phyloP scores from a whole-genome alignment of 2,888 invertebrate genomes.

The Ditula angustiorana region DNA sequence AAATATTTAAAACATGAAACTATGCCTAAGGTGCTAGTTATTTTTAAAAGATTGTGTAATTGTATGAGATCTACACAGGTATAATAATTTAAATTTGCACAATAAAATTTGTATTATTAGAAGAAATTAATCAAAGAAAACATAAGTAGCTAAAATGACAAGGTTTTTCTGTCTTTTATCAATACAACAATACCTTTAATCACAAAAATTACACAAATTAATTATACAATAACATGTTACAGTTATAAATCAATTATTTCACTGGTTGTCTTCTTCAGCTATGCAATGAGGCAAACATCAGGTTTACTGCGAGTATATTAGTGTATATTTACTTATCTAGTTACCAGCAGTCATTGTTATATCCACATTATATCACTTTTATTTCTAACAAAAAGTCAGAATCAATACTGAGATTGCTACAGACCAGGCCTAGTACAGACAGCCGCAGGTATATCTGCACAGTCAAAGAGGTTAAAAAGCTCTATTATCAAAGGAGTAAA shows the following conservation, averaged over 20 bases:
- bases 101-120: conserved; percentile 35
- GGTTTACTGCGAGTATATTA: neutral
- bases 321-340: conserved; percentile 16
- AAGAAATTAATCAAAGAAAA: neutral
- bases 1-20: conserved; percentile 23
- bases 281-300: neutral
- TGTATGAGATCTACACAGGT: conserved; percentile 61
- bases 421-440: no score
- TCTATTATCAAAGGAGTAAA: no score
- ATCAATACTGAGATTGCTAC: conserved; percentile 6
- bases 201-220: neutral
- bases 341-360: conserved; percentile 13
- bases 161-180: neutral
- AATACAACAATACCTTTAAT: no score
- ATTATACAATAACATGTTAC: neutral
- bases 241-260: neutral
- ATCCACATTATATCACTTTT: conserved; percentile 23
- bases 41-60: conserved; percentile 33
- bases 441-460: no score
- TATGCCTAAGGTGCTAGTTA: conserved; percentile 20
- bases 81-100: conserved; percentile 28
- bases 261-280: neutral
- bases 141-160: no score
- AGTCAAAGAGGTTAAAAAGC: no score
- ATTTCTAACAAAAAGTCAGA: conserved; percentile 23